A percentile compares a stretch with the other conserved stretches of the same genome.
These are phyloP conservation scores for Illadopsis cleaveri DNA, from an alignment of 2,113 vertebrate species.

Conservation along the genomic window DNA sequence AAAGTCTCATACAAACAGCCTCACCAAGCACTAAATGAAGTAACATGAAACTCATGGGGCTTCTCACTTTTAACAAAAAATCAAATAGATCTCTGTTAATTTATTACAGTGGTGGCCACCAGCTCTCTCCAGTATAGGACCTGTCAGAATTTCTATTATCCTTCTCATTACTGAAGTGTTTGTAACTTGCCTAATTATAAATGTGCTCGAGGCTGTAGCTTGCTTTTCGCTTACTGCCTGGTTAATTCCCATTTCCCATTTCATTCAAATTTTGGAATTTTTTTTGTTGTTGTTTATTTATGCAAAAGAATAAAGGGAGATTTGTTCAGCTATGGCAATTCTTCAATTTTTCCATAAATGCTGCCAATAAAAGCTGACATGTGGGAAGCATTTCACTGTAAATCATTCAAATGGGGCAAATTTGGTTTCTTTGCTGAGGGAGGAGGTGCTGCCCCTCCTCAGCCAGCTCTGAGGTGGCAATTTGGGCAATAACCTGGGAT, in stretches of 20 bases:
- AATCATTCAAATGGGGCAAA: not conserved
- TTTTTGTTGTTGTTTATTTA: constrained; percentile 16
- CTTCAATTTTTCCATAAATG: not conserved
- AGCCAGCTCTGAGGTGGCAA: not conserved
- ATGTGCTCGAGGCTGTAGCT: not conserved
- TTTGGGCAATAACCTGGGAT: not conserved
- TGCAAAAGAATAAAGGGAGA: not conserved
- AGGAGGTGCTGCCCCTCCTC: not conserved
- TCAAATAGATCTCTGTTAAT: constrained; percentile 43
- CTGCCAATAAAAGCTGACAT: not conserved
- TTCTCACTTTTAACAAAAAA: constrained; percentile 41
- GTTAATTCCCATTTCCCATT: not conserved
- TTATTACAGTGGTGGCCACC: constrained; percentile 18
- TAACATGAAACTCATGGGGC: constrained; percentile 11
- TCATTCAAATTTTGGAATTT: not conserved
- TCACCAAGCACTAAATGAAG: constrained; percentile 40
- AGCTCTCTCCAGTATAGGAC: not conserved
- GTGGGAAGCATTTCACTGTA: not conserved
- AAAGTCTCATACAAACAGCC: constrained; percentile 41
- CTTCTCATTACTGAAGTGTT: constrained; percentile 24
- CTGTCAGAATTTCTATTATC: constrained; percentile 37
- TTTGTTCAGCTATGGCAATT: not conserved
- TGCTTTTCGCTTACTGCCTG: constrained; percentile 3
- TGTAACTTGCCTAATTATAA: constrained; percentile 39
- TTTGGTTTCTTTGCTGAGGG: not conserved